phyloP scores from a whole-genome alignment of 2,113 vertebrate genomes.

The Leucopsar rothschildi region DNA sequence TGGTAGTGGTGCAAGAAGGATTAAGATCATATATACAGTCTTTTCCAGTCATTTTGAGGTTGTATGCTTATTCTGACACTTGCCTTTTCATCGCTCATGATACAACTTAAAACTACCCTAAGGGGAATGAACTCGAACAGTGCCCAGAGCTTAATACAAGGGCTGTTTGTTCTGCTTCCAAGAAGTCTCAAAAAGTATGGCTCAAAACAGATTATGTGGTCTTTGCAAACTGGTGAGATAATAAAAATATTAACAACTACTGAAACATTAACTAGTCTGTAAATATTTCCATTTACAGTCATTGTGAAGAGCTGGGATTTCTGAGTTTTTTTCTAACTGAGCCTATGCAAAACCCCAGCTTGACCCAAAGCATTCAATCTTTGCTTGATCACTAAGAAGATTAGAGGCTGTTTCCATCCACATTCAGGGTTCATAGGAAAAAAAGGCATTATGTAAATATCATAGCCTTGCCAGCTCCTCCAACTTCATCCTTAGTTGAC shows the following conservation, averaged over 20 bases:
- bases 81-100: not conserved
- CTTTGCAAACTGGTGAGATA: not conserved
- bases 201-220: not conserved
- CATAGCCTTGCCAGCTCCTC: constrained; percentile 30
- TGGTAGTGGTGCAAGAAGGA: not conserved
- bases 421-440: constrained; percentile 34
- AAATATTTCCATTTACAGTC: not conserved
- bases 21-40: not conserved
- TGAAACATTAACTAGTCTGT: not conserved
- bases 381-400: constrained; percentile 59
- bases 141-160: not conserved
- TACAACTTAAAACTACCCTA: not conserved
- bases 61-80: not conserved
- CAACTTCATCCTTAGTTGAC: constrained; percentile 38
- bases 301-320: not conserved
- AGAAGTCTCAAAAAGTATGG: not conserved
- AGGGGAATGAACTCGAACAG: not conserved
- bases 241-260: not conserved
- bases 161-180: not conserved
- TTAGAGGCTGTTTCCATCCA: constrained; percentile 54
- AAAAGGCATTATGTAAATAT: constrained; percentile 59
- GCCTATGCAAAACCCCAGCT: constrained; percentile 4
- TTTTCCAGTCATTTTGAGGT: not conserved
- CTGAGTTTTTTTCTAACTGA: not conserved
- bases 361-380: constrained; percentile 56